Conservation (phyloP, 2,797 vertebrate genomes). For the Melopsittacus undulatus region DNA sequence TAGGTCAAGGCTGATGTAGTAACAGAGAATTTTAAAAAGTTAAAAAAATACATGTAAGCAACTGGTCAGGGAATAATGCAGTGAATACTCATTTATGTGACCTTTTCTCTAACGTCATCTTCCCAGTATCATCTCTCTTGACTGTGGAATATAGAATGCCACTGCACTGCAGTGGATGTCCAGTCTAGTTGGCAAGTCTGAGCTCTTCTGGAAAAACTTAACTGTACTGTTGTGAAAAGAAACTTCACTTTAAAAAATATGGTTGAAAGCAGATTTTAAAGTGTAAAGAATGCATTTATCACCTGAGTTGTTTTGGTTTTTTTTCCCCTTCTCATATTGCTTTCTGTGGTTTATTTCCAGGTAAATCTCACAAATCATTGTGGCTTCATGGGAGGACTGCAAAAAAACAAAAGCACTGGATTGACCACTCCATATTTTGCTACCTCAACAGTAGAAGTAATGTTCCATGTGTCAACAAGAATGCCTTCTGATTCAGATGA, state of each 20-base stretch:
- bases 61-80: not conserved
- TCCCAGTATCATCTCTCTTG: not conserved
- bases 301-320: not conserved
- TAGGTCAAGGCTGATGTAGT: not conserved
- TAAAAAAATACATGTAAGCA: not conserved
- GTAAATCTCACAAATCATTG: constrained; percentile 96
- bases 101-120: not conserved
- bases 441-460: constrained; percentile 96
- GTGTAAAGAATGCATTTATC: not conserved
- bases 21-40: not conserved
- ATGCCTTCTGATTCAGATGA: constrained; percentile 98
- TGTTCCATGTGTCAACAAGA: constrained; percentile 98
- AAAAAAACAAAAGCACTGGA: constrained; percentile 96
- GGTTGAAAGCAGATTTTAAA: not conserved
- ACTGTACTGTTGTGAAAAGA: not conserved
- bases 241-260: not conserved
- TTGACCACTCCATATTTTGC: constrained; percentile 95
- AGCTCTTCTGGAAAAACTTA: not conserved
- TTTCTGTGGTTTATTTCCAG: constrained; percentile 71
- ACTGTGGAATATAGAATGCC: not conserved
- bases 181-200: constrained; percentile 15
- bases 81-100: not conserved
- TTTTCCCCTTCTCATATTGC: not conserved
- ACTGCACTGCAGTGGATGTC: not conserved
- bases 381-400: constrained; percentile 97